Percentiles rank a stretch among this genome's conserved stretches.
Evolutionary conservation across 2,113 vertebrate genomes (phyloP).

Genomic region (Brachyhypopomus gauderio): DNA sequence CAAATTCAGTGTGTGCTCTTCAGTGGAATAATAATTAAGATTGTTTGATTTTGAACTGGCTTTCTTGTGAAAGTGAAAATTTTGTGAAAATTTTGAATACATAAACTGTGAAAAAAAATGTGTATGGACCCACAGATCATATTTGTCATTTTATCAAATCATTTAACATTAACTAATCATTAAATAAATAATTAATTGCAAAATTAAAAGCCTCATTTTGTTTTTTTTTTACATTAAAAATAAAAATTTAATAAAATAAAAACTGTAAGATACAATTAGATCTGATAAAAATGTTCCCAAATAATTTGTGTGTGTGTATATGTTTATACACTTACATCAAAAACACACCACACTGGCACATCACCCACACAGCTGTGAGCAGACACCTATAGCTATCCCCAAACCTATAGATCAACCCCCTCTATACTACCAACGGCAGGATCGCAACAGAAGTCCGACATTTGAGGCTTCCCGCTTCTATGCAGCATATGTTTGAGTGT

Average conservation of each 20-base stretch:
- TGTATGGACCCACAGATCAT: not conserved
- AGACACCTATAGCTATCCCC: slow-evolving; percentile 16
- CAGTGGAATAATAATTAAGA: too few relatives aligned
- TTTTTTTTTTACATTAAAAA: too few relatives aligned
- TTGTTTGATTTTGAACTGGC: too few relatives aligned
- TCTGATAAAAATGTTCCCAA: too few relatives aligned
- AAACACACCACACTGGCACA: slow-evolving; percentile 20
- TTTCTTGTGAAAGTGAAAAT: too few relatives aligned
- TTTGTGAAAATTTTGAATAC: too few relatives aligned
- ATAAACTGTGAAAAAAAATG: too few relatives aligned
- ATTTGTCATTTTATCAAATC: not conserved
- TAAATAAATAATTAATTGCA: not conserved
- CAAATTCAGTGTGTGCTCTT: too few relatives aligned
- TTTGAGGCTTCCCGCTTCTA: slow-evolving; percentile 36
- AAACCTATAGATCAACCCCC: not conserved
- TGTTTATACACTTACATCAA: not conserved
- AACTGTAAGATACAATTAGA: too few relatives aligned
- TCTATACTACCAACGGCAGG: slow-evolving; percentile 27
- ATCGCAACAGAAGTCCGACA: slow-evolving; percentile 25
- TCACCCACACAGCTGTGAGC: slow-evolving; percentile 33
- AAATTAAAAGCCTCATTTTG: not conserved
- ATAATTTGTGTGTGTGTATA: too few relatives aligned
- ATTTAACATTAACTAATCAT: not conserved
- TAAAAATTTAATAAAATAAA: not conserved
- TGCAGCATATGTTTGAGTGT: slow-evolving; percentile 42